A percentile compares a stretch with the other conserved stretches of the same genome.
These are phyloP conservation scores for Hypena proboscidalis DNA, from an alignment of 2,888 invertebrate genomes.

Conservation along the genomic window DNA sequence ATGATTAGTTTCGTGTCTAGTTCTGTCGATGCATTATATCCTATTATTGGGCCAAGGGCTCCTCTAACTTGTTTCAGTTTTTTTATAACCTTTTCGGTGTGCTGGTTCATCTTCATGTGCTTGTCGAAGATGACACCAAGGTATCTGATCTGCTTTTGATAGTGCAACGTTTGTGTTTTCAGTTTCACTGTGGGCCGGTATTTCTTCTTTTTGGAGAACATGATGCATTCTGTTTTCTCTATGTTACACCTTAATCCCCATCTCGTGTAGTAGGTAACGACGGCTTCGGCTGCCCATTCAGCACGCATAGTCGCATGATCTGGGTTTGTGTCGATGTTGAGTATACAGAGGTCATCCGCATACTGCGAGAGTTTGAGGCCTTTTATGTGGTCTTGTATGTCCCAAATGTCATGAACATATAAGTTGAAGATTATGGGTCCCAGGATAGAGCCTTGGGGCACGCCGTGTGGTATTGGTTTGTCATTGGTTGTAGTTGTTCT, in stretches of 20 bases:
- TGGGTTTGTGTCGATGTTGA: neutral
- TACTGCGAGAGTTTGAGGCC: too few species aligned
- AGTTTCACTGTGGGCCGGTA: too few species aligned
- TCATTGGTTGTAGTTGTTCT: neutral
- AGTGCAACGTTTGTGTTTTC: too few species aligned
- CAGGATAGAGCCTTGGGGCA: conserved; percentile 10
- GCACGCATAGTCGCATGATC: conserved; percentile 4
- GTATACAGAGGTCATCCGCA: conserved; percentile 8
- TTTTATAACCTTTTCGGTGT: conserved; percentile 11
- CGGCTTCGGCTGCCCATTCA: neutral
- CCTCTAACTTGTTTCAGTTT: conserved; percentile 7
- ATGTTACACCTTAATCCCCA: conserved; percentile 8
- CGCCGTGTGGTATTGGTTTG: conserved; percentile 5
- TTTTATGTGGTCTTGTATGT: too few species aligned
- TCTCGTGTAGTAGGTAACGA: conserved; percentile 6
- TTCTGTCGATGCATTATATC: conserved; percentile 16
- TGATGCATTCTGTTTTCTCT: too few species aligned
- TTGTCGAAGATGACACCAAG: conserved; percentile 17
- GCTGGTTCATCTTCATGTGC: conserved; percentile 16
- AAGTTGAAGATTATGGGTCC: conserved; percentile 7
- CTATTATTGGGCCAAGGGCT: conserved; percentile 20
- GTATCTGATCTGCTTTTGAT: too few species aligned
- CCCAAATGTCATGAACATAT: conserved; percentile 5
- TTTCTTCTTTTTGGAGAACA: too few species aligned
- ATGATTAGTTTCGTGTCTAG: conserved; percentile 18